Percentiles rank a stretch among this genome's conserved stretches.
Conservation (phyloP, 2,797 vertebrate species). For the Tachyglossus aculeatus region DNA sequence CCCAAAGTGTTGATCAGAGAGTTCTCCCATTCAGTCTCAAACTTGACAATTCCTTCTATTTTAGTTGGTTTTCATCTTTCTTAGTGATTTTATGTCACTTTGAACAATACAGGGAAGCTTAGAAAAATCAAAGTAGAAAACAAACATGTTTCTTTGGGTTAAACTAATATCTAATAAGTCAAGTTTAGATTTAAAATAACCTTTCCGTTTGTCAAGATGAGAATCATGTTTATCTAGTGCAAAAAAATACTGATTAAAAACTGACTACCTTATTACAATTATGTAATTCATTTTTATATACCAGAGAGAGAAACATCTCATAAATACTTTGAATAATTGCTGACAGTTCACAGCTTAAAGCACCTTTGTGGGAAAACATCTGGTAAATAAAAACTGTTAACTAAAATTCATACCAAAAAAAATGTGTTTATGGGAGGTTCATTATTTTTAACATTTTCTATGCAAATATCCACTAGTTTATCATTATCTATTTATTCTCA, state of each 20-base stretch:
- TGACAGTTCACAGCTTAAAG: background rate
- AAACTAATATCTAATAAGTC: slow-evolving; percentile 45
- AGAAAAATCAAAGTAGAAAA: slow-evolving; percentile 30
- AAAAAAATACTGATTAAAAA: slow-evolving; percentile 27
- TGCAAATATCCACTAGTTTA: background rate
- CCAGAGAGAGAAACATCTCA: background rate
- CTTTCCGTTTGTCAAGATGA: slow-evolving; percentile 35
- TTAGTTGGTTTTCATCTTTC: too few species aligned
- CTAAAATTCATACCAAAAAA: slow-evolving; percentile 22
- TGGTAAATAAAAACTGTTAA: background rate
- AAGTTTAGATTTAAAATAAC: slow-evolving; percentile 14
- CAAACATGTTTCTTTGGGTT: background rate
- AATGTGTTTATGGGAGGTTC: slow-evolving; percentile 6
- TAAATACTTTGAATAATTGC: background rate
- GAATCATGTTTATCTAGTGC: slow-evolving; percentile 30
- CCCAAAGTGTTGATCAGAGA: too few species aligned
- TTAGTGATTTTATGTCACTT: too few species aligned
- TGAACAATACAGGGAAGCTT: background rate
- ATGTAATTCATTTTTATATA: slow-evolving; percentile 20
- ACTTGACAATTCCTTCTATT: too few species aligned
- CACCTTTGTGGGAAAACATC: background rate
- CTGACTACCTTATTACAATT: slow-evolving; percentile 23
- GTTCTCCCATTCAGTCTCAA: too few species aligned
- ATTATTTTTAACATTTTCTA: background rate
- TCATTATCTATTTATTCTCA: slow-evolving; percentile 14